Evolutionary conservation across 2,113 vertebrate species (phyloP).

Genomic region (Podarcis muralis): DNA sequence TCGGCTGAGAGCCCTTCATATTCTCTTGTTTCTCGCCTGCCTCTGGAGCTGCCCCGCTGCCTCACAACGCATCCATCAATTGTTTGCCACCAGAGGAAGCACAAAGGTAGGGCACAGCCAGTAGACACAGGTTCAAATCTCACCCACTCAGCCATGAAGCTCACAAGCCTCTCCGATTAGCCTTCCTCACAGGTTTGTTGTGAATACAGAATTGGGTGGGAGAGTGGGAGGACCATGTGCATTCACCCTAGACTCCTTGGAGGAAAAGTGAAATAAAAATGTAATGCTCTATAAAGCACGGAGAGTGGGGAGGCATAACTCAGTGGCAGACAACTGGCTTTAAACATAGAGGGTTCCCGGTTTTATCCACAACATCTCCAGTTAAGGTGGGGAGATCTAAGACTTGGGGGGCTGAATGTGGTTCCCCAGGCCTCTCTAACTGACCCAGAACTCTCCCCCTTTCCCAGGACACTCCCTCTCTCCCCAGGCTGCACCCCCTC

Average conservation of each 20-base stretch:
- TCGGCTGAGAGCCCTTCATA: neutral
- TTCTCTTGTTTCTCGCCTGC: neutral
- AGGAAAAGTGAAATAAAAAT: neutral
- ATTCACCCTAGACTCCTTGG: neutral
- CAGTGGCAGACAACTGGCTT: no score
- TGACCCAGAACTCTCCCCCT: no score
- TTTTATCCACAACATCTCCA: no score
- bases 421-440: no score
- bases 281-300: no score
- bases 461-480: no score
- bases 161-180: neutral
- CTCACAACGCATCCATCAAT: neutral
- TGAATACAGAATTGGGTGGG: neutral
- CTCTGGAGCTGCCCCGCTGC: neutral
- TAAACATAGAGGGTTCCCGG: no score
- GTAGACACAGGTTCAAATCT: neutral
- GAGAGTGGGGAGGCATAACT: no score
- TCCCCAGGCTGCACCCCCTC: no score
- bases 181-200: neutral
- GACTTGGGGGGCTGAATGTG: no score
- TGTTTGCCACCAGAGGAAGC: neutral
- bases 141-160: no score
- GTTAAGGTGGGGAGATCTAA: no score
- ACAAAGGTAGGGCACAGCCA: neutral
- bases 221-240: neutral